Base-by-base conservation (phyloP, 2,797 vertebrate species). In the Oreochromis grahami region DNA sequence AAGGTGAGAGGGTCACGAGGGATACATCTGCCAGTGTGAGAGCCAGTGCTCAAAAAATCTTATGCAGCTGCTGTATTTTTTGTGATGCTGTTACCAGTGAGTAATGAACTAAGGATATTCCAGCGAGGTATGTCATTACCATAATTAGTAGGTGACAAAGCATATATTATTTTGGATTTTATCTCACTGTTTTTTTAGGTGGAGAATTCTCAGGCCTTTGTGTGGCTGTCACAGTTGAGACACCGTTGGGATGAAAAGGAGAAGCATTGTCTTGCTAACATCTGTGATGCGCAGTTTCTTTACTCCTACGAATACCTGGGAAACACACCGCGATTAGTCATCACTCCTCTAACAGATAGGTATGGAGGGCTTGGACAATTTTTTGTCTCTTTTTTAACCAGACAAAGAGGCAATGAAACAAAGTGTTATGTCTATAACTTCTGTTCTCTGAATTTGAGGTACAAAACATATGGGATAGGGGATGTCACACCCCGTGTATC, bases 261-360 rank as follows among this genome's bases (percentile, higher is more conserved):
- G 78, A 97, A 91, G 74, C 98, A 99, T 80, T 99, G 99, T 93
- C 97, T 96, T 51, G 97, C 97, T 82, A 97, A 98, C 94, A 99
- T 99, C 93, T 99, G 99, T 1, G 98, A 99, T 1, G 98, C 98
- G 2, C 97, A 97, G 93, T 99, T 99, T 87, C 94, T 96, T 1
- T 99, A 99, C 93, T 98, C 96, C 58, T 99, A 99, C 2, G 98
- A 99, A 87, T 99, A 99, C 89, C 96, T 99, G 84, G 99, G 98
- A 87, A 99, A 99, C 92, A 98, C 98, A 0, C 97, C 98, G 3
- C 97, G 98, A 56, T 95, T 99, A 8, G 98, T 99, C 82, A 99
- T 99, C 96, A 99, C 98, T 8, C 98, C 98, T 2, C 94, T 99
- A 55, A 99, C 98, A 0, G 98, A 99, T 96, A 98, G 99, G 98